Evolutionary conservation across 1,140 invertebrate genomes (phyloP).

Genomic region (Aphidius gifuensis): DNA sequence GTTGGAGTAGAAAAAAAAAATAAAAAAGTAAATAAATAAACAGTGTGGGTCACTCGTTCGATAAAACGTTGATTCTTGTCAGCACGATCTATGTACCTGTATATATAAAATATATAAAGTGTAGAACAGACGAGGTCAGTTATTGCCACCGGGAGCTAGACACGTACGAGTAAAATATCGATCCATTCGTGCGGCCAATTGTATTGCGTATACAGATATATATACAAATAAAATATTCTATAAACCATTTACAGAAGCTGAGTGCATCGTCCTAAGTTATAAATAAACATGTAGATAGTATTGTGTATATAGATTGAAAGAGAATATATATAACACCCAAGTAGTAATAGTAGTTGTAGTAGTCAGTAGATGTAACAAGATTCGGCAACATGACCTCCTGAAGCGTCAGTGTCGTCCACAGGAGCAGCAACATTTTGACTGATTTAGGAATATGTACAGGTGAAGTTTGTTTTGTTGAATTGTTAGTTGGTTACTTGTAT

Average conservation of each 20-base stretch:
- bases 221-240: not conserved
- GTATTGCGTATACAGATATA: not conserved
- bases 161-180: constrained; percentile 26
- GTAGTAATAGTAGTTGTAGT: too few species aligned
- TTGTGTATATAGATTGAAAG: too few species aligned
- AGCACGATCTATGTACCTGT: not conserved
- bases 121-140: constrained; percentile 21
- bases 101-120: constrained; percentile 16
- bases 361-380: constrained; percentile 12
- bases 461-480: not conserved
- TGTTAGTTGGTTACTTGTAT: not conserved
- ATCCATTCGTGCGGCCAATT: constrained; percentile 8
- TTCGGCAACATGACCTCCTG: constrained; percentile 13
- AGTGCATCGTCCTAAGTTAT: too few species aligned
- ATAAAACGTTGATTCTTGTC: constrained; percentile 21
- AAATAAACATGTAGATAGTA: too few species aligned
- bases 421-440: constrained; percentile 12
- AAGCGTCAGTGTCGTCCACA: constrained; percentile 20
- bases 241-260: too few species aligned
- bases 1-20: too few species aligned
- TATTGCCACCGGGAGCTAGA: constrained; percentile 19
- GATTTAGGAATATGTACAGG: constrained; percentile 24
- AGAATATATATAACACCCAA: too few species aligned
- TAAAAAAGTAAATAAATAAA: too few species aligned
- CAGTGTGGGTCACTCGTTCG: not conserved